Conservation (phyloP, 2,113 vertebrate species). For the Oreamnos americanus region DNA sequence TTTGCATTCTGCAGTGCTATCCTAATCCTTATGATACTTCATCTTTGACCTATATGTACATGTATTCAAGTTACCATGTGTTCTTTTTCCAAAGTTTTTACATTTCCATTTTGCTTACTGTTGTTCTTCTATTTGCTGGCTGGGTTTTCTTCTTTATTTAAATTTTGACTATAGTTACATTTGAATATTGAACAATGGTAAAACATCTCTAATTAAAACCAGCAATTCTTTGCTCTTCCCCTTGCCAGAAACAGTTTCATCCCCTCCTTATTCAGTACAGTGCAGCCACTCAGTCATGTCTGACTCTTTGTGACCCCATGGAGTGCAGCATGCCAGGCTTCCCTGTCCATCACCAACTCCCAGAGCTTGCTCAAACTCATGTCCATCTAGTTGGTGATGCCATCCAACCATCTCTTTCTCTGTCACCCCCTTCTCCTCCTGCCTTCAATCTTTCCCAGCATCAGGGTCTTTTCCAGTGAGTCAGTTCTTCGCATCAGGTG, state of each 20-base stretch:
- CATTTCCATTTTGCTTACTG: background rate
- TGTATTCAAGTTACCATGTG: background rate
- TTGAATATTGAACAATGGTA: background rate
- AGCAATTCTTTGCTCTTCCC: background rate
- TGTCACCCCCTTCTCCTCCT: background rate
- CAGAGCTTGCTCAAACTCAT: background rate
- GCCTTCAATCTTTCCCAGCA: background rate
- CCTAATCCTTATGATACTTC: background rate
- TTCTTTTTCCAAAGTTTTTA: background rate
- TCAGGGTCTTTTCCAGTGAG: background rate
- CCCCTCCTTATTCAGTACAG: background rate
- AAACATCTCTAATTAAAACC: background rate
- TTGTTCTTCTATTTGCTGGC: background rate
- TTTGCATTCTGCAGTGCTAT: background rate
- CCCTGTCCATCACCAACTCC: background rate
- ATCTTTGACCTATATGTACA: background rate
- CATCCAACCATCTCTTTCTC: background rate
- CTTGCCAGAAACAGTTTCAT: background rate
- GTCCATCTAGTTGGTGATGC: background rate
- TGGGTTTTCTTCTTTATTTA: background rate
- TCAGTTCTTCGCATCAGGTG: background rate
- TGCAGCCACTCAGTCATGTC: background rate
- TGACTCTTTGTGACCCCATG: rapidly evolving
- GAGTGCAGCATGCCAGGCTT: background rate
- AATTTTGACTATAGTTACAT: background rate